Conservation (phyloP, 2,797 vertebrate species). For the Diplodus sargus region DNA sequence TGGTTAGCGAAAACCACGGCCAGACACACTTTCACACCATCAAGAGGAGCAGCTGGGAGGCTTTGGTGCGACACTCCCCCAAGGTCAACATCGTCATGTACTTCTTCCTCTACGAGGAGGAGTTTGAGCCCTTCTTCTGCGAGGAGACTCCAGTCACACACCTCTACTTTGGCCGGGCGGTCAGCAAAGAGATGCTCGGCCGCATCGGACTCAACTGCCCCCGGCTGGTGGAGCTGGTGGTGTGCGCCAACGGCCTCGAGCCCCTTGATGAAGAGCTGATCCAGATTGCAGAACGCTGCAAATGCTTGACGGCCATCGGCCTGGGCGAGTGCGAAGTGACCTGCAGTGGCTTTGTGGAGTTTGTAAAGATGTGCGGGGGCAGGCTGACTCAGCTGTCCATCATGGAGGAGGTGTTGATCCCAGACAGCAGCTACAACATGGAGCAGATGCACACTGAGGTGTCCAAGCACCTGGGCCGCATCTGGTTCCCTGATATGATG, state of each 20-base stretch:
- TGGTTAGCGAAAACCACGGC: conserved; percentile 93
- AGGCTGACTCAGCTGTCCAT: conserved; percentile 95
- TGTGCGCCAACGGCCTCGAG: conserved; percentile 93
- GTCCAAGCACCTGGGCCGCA: conserved; percentile 94
- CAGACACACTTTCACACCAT: conserved; percentile 93
- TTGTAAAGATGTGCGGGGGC: conserved; percentile 95
- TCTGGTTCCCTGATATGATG: conserved; percentile 99
- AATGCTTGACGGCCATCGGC: conserved; percentile 93
- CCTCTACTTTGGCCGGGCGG: conserved; percentile 94
- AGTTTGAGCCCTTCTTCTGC: conserved; percentile 95
- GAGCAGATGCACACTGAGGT: conserved; percentile 98
- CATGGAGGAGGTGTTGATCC: conserved; percentile 97
- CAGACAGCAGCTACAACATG: conserved; percentile 94
- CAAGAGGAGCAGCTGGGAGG: conserved; percentile 97
- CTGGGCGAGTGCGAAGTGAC: conserved; percentile 96
- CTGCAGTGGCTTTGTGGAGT: conserved; percentile 96
- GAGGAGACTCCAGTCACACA: conserved; percentile 95
- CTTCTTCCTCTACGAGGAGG: conserved; percentile 96
- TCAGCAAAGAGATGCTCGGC: conserved; percentile 95
- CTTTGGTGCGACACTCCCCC: conserved; percentile 93
- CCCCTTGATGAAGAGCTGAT: conserved; percentile 97
- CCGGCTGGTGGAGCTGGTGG: conserved; percentile 94
- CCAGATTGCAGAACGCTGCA: conserved; percentile 93
- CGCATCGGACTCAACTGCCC: conserved; percentile 95
- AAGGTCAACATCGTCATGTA: conserved; percentile 98